Conservation (phyloP, 2,113 vertebrate genomes). For the Burhinus bistriatus region DNA sequence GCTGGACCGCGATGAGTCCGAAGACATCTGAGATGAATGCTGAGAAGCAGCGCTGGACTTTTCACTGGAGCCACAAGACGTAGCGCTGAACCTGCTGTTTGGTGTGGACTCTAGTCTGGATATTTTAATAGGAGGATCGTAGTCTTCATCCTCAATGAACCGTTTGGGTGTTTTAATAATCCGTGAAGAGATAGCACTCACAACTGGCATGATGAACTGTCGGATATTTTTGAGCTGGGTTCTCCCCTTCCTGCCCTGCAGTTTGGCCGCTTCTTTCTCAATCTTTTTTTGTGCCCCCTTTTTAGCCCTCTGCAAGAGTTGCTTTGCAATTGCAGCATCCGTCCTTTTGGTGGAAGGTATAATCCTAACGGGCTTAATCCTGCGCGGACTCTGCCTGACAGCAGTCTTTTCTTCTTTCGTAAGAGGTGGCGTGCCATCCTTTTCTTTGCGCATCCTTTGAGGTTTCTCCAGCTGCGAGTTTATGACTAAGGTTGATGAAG, state of each 20-base stretch:
- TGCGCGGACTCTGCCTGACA: conserved; percentile 92
- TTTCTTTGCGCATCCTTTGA: conserved; percentile 81
- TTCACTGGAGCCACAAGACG: conserved; percentile 90
- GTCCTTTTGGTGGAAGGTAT: conserved; percentile 94
- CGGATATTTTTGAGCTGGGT: conserved; percentile 96
- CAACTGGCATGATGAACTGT: conserved; percentile 98
- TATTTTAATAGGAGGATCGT: conserved; percentile 89
- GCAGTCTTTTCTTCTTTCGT: conserved; percentile 76
- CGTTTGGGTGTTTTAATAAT: conserved; percentile 98
- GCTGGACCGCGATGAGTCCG: conserved; percentile 93
- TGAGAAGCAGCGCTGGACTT: conserved; percentile 91
- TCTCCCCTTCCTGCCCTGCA: conserved; percentile 83
- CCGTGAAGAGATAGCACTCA: conserved; percentile 93
- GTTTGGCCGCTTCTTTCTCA: conserved; percentile 87
- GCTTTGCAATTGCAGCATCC: conserved; percentile 93
- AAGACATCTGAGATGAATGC: conserved; percentile 95
- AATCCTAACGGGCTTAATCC: conserved; percentile 91
- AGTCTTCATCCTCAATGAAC: conserved; percentile 96
- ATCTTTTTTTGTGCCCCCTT: conserved; percentile 92
- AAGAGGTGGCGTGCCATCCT: conserved; percentile 74
- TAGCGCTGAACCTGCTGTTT: conserved; percentile 87
- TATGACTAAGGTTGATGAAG: conserved; percentile 70
- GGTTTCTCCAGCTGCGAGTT: conserved; percentile 84
- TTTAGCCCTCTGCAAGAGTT: conserved; percentile 93
- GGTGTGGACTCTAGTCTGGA: conserved; percentile 84